phyloP scores from a whole-genome alignment of 1,140 invertebrate genomes.

The Drosophila paulistorum region DNA sequence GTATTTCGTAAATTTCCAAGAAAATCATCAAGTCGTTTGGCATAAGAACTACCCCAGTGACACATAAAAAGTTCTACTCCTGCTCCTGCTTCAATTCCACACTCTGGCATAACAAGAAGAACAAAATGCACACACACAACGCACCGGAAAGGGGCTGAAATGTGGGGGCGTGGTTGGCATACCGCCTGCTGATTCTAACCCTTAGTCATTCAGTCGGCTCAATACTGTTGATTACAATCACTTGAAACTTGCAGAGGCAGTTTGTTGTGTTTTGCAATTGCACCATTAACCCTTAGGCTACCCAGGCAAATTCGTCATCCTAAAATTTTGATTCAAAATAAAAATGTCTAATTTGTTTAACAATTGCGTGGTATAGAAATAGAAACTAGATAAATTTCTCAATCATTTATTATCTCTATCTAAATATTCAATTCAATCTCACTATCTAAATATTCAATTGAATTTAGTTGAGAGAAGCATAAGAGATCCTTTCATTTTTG shows the following conservation, averaged over 20 bases:
- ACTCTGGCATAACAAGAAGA: slow-evolving; percentile 1
- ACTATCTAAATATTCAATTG: too few relatives aligned
- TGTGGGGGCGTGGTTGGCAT: slow-evolving; percentile 55
- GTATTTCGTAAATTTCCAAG: slow-evolving; percentile 52
- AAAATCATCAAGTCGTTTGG: slow-evolving; percentile 12
- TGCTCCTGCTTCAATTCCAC: neutral
- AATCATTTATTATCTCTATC: too few relatives aligned
- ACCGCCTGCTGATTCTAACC: slow-evolving; percentile 60
- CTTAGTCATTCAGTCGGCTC: slow-evolving; percentile 38
- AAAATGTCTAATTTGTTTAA: neutral
- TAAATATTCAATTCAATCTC: too few relatives aligned
- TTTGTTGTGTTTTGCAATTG: slow-evolving; percentile 57
- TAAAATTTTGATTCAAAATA: neutral
- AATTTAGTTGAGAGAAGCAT: too few relatives aligned
- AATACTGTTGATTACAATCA: slow-evolving; percentile 74
- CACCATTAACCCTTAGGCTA: slow-evolving; percentile 55
- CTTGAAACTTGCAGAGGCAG: slow-evolving; percentile 45
- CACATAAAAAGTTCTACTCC: slow-evolving; percentile 26
- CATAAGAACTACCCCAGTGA: slow-evolving; percentile 62
- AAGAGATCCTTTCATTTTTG: too few relatives aligned
- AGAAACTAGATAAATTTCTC: neutral
- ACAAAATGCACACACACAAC: slow-evolving; percentile 36
- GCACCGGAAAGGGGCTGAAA: slow-evolving; percentile 45
- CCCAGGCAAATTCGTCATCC: neutral
- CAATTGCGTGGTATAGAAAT: neutral